Evolutionary conservation across 2,797 vertebrate species (phyloP).

Genomic region (Jordanella pulchra): DNA sequence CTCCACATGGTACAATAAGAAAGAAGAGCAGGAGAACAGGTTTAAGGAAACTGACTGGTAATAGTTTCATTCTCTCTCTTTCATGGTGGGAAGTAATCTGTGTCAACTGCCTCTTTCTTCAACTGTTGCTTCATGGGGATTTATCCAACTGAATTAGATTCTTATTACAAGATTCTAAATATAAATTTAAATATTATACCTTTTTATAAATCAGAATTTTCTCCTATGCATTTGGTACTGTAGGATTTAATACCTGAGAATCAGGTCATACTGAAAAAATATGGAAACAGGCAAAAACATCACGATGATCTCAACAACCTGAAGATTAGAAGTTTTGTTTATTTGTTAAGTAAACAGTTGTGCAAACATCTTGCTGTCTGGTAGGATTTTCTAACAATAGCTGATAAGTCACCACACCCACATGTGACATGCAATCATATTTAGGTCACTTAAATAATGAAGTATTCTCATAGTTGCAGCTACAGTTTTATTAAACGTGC

Average conservation of each 20-base stretch:
- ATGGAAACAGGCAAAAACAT: slow-evolving; percentile 3
- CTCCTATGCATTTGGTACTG: neutral
- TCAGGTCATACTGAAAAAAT: neutral
- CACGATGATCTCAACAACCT: neutral
- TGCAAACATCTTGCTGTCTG: slow-evolving; percentile 37
- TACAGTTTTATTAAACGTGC: slow-evolving; percentile 32
- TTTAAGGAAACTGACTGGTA: slow-evolving; percentile 47
- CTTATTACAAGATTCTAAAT: slow-evolving; percentile 9
- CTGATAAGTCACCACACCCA: slow-evolving; percentile 48
- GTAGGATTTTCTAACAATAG: slow-evolving; percentile 42
- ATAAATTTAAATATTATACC: neutral
- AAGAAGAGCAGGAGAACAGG: slow-evolving; percentile 56
- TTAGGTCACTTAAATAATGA: slow-evolving; percentile 39
- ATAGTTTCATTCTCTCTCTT: slow-evolving; percentile 45
- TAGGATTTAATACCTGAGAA: slow-evolving; percentile 1
- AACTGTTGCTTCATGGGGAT: slow-evolving; percentile 6
- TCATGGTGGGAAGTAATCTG: slow-evolving; percentile 31
- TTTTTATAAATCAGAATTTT: slow-evolving; percentile 14
- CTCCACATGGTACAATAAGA: slow-evolving; percentile 19
- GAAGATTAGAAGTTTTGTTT: slow-evolving; percentile 22
- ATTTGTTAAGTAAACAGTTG: slow-evolving; percentile 45
- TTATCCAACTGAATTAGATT: slow-evolving; percentile 3
- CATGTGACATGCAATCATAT: slow-evolving; percentile 49
- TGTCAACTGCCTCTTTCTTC: slow-evolving; percentile 16
- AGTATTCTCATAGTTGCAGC: slow-evolving; percentile 32